phyloP scores from a whole-genome alignment of 2,797 vertebrate genomes.

The Rhynchonycteris naso region DNA sequence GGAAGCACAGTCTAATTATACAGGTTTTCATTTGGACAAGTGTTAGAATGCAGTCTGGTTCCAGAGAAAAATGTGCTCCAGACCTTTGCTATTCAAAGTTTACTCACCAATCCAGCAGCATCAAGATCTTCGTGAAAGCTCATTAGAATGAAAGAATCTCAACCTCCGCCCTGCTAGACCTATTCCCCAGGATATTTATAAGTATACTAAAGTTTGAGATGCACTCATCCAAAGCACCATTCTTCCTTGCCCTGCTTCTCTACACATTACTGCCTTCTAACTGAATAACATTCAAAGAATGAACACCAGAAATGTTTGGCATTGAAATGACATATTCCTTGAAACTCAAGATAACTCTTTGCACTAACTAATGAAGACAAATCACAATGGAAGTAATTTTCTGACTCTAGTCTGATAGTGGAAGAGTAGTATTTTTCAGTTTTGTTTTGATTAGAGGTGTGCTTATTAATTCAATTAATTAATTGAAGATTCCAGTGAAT shows the following conservation, averaged over 20 bases:
- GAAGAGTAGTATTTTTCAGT: conserved; percentile 43
- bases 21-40: background rate
- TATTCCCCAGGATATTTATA: background rate
- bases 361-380: background rate
- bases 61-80: background rate
- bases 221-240: background rate
- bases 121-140: background rate
- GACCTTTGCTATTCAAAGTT: background rate
- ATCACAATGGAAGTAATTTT: background rate
- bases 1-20: background rate
- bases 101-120: background rate
- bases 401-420: background rate
- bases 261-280: background rate
- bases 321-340: background rate
- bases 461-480: conserved; percentile 65
- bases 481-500: conserved; percentile 51
- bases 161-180: accelerated
- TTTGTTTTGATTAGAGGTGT: conserved; percentile 68
- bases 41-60: background rate
- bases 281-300: background rate
- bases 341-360: conserved; percentile 10
- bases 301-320: background rate
- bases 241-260: accelerated
- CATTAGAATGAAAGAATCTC: background rate
- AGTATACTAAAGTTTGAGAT: background rate